These are phyloP conservation scores for Tetramorium bicarinatum DNA, from an alignment of 2,888 invertebrate genomes.

Conservation along the genomic window DNA sequence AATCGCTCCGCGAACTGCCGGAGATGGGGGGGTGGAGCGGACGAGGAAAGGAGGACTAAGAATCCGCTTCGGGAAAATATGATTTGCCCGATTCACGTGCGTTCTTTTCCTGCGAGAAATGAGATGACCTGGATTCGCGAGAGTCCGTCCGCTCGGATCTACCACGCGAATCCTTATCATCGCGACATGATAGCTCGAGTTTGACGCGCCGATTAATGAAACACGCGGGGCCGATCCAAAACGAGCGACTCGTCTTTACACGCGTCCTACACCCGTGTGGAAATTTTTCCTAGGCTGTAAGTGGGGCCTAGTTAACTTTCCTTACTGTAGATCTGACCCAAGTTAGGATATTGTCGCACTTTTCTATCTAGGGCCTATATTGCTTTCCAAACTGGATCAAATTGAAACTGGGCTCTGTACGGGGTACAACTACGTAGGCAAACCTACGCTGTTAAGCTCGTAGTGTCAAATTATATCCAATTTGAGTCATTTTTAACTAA, in stretches of 20 bases:
- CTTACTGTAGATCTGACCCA: no score
- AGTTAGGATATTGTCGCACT: no score
- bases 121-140: not conserved
- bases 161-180: not conserved
- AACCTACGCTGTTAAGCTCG: no score
- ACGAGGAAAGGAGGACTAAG: not conserved
- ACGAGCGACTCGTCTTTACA: not conserved
- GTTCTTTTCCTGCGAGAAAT: not conserved
- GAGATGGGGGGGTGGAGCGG: not conserved
- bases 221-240: not conserved
- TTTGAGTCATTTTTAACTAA: no score
- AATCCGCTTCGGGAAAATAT: conserved; percentile 33
- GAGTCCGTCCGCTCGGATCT: not conserved
- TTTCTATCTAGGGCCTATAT: no score
- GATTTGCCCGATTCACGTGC: conserved; percentile 32
- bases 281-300: no score
- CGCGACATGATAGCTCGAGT: not conserved
- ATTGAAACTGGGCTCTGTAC: no score
- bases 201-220: not conserved
- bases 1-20: conserved; percentile 38
- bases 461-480: no score
- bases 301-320: no score
- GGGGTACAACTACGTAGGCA: no score
- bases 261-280: no score
- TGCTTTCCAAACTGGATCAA: no score